Conservation (phyloP, 1,140 invertebrate genomes). For the Platorchestia sp. region DNA sequence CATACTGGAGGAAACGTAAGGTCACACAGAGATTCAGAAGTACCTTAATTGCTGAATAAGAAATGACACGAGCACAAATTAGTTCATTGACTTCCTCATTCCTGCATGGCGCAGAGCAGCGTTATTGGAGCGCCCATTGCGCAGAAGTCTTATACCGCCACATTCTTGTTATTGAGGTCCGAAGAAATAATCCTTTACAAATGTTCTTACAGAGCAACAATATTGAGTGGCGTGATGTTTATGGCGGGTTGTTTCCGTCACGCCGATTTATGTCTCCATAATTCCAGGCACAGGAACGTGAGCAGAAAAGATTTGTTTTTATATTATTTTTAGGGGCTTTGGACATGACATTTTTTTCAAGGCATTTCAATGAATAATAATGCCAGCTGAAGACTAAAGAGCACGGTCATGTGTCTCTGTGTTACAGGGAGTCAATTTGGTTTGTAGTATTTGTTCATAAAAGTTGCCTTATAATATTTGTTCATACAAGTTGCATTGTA, state of each 20-base stretch:
- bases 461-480: no score
- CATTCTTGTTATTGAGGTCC: constrained; percentile 9
- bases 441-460: no score
- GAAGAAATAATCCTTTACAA: constrained; percentile 37
- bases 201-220: constrained; percentile 45
- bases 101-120: not conserved
- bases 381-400: not conserved
- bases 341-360: not conserved
- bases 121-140: not conserved
- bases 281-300: constrained; percentile 13
- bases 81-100: not conserved
- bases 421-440: not conserved
- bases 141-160: not conserved
- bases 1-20: no score
- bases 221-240: constrained; percentile 34
- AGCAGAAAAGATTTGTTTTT: constrained; percentile 34
- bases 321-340: not conserved
- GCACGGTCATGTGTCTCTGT: not conserved
- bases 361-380: not conserved
- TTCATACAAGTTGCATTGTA: no score
- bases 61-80: not conserved
- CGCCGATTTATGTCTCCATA: constrained; percentile 36
- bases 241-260: constrained; percentile 35
- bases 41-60: not conserved
- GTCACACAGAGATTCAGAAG: no score